A percentile compares a stretch with the other conserved stretches of the same genome.
Evolutionary conservation across 2,113 vertebrate species (phyloP).

Genomic region (Aptenodytes forsteri): DNA sequence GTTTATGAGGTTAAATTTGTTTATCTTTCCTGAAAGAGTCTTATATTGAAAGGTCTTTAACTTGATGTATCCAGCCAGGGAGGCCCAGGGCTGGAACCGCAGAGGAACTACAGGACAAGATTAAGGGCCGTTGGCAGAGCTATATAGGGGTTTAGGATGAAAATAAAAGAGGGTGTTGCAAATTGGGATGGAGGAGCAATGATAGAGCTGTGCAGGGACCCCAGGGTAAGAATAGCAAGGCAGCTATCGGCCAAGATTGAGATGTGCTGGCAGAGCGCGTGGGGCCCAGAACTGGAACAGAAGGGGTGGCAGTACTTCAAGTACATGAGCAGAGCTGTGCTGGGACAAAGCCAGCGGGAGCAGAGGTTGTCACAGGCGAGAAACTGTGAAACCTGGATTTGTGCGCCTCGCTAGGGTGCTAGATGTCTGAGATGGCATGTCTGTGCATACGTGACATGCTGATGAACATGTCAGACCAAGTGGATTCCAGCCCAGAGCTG

Average conservation of each 20-base stretch:
- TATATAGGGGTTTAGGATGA: background rate
- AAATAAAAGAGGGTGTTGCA: constrained; percentile 12
- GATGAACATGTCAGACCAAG: background rate
- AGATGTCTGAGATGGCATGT: background rate
- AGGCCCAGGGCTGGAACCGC: background rate
- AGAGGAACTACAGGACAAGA: background rate
- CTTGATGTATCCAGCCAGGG: constrained; percentile 1
- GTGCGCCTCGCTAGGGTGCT: background rate
- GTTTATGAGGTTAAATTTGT: constrained; percentile 55
- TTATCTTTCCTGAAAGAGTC: constrained; percentile 40
- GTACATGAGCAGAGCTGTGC: background rate
- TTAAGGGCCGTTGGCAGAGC: background rate
- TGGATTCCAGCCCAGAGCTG: background rate
- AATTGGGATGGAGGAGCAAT: background rate
- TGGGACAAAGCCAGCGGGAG: background rate
- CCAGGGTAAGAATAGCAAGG: background rate
- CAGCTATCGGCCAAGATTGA: background rate
- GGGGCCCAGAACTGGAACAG: background rate
- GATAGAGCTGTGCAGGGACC: background rate
- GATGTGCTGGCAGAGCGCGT: background rate
- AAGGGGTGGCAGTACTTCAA: background rate
- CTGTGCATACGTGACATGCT: rapidly evolving
- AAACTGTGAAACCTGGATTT: background rate
- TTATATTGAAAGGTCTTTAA: constrained; percentile 37
- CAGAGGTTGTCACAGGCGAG: background rate